phyloP scores from a whole-genome alignment of 2,113 vertebrate genomes.

The Micronisus gabar region DNA sequence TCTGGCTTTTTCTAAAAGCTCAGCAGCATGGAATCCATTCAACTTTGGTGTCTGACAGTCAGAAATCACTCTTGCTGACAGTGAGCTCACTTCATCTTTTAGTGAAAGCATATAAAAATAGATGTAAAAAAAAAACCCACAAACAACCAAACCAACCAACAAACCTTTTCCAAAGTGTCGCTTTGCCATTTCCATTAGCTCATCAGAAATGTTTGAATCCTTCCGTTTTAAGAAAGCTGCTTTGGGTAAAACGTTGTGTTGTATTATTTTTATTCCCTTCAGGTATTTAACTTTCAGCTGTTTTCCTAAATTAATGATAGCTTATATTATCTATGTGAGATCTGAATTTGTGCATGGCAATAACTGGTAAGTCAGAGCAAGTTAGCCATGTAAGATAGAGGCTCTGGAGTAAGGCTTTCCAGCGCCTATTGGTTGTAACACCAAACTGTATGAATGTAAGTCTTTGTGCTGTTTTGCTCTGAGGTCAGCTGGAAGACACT shows the following conservation, averaged over 20 bases:
- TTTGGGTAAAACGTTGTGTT: not conserved
- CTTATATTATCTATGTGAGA: not conserved
- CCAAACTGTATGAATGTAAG: not conserved
- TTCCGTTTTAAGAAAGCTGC: not conserved
- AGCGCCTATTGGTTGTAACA: not conserved
- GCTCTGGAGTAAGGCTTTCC: not conserved
- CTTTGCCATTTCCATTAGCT: not conserved
- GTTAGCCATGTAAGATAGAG: not conserved
- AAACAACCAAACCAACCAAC: no score
- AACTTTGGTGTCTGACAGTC: not conserved
- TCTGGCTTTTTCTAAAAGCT: not conserved
- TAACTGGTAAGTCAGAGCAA: not conserved
- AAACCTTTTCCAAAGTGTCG: not conserved
- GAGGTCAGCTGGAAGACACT: slow-evolving; percentile 38
- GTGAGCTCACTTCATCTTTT: not conserved
- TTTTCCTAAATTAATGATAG: not conserved
- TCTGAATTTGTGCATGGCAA: not conserved
- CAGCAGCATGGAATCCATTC: not conserved
- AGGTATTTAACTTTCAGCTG: not conserved
- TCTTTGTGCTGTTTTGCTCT: not conserved
- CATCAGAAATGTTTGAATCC: not conserved
- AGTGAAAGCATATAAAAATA: not conserved
- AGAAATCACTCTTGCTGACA: not conserved
- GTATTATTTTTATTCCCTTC: not conserved
- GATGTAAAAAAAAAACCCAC: no score